Evolutionary conservation across 2,113 vertebrate species (phyloP).

Genomic region (Cyphomyrus discorhynchus): DNA sequence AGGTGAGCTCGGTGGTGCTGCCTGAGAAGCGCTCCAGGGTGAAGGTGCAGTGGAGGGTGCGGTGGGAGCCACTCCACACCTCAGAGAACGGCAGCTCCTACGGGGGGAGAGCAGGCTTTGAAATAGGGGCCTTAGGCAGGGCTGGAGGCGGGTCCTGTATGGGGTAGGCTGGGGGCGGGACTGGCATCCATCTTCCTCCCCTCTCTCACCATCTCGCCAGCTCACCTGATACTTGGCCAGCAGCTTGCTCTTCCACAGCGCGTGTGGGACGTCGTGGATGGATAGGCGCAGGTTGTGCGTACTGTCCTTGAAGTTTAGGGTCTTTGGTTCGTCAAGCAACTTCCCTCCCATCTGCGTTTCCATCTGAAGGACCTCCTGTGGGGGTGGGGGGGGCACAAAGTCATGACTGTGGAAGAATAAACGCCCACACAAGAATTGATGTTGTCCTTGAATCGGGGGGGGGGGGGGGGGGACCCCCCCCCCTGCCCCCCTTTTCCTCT

Average conservation of each 20-base stretch:
- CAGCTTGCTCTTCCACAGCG: constrained; percentile 90
- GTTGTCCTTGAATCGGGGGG: not conserved
- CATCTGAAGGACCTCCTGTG: constrained; percentile 84
- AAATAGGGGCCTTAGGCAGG: not conserved
- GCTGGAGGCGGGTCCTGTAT: no score
- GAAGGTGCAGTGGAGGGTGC: constrained; percentile 87
- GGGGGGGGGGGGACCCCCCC: not conserved
- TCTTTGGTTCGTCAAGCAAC: constrained; percentile 87
- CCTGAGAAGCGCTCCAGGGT: constrained; percentile 81
- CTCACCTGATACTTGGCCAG: constrained; percentile 88
- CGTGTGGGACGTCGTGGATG: constrained; percentile 80
- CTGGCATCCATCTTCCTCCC: not conserved
- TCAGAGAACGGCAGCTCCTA: constrained; percentile 92
- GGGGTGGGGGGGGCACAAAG: not conserved
- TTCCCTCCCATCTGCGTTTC: constrained; percentile 90
- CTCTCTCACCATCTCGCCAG: not conserved
- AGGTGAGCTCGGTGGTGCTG: constrained; percentile 74
- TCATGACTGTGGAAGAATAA: not conserved
- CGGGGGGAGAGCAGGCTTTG: not conserved
- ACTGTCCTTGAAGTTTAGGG: constrained; percentile 89
- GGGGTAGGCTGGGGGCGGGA: no score
- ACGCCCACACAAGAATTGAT: not conserved
- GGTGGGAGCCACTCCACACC: constrained; percentile 83
- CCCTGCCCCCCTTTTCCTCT: no score
- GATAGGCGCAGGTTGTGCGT: constrained; percentile 89